Evolutionary conservation across 1,140 invertebrate genomes (phyloP).

Genomic region (Neoseiulus cucumeris): DNA sequence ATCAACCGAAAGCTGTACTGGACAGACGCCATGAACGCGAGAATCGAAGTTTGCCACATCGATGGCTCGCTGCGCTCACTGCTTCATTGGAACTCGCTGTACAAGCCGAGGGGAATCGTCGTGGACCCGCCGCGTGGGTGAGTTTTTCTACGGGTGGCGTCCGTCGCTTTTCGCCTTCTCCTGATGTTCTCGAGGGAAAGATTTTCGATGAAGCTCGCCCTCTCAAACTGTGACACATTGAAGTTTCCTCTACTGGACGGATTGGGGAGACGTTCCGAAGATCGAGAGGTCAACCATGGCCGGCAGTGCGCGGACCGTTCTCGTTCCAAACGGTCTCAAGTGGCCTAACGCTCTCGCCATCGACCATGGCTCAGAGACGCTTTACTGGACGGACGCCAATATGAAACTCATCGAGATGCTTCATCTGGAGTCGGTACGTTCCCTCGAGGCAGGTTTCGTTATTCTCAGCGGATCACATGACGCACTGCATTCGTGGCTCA

Average conservation of each 20-base stretch:
- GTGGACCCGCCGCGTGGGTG: constrained; percentile 48
- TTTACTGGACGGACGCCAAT: constrained; percentile 42
- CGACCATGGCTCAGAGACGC: constrained; percentile 35
- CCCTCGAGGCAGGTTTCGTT: no score
- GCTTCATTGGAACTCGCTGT: constrained; percentile 53
- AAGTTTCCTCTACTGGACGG: constrained; percentile 32
- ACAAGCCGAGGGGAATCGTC: constrained; percentile 61
- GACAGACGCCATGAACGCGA: constrained; percentile 58
- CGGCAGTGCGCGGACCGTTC: constrained; percentile 35
- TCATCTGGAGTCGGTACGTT: constrained; percentile 48
- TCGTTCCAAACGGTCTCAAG: constrained; percentile 32
- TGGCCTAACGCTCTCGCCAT: constrained; percentile 42
- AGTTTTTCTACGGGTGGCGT: not conserved
- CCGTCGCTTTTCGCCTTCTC: no score
- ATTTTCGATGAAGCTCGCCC: no score
- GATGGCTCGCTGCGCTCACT: constrained; percentile 53
- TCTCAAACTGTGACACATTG: not conserved
- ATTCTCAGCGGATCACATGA: no score
- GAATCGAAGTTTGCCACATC: constrained; percentile 56
- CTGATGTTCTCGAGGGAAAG: no score
- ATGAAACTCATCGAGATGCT: constrained; percentile 58
- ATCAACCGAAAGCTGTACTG: constrained; percentile 65
- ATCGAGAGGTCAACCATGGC: constrained; percentile 36
- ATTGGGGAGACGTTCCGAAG: constrained; percentile 34
- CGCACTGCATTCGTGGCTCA: no score